A percentile compares a stretch with the other conserved stretches of the same genome.
Conservation (phyloP, 2,888 invertebrate species). For the Tachina lurida region DNA sequence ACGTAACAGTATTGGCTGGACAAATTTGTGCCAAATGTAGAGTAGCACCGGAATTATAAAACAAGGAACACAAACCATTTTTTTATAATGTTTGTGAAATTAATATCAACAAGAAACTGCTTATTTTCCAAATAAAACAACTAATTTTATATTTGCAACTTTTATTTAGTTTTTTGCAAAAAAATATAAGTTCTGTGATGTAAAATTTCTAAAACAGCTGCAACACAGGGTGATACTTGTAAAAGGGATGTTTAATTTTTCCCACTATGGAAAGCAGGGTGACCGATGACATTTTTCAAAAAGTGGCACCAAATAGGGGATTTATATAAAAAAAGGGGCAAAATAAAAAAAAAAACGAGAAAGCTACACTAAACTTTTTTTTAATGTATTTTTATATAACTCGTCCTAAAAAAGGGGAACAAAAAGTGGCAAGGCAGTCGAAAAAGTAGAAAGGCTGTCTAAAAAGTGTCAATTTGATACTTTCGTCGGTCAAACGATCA, state of each 20-base stretch:
- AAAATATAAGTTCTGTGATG: background rate
- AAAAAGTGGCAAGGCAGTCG: too few relatives aligned
- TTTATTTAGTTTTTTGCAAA: background rate
- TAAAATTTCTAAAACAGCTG: constrained; percentile 29
- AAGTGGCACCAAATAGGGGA: too few relatives aligned
- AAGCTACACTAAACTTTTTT: too few relatives aligned
- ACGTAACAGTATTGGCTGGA: constrained; percentile 91
- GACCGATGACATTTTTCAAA: too few relatives aligned
- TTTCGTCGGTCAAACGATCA: too few relatives aligned
- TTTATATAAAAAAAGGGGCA: too few relatives aligned
- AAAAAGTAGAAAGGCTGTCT: too few relatives aligned
- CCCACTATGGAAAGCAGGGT: background rate
- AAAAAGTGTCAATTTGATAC: too few relatives aligned
- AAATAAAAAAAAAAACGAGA: too few relatives aligned
- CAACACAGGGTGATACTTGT: background rate
- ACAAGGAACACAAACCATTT: constrained; percentile 93
- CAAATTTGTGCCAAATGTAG: constrained; percentile 92
- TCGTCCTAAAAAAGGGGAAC: too few relatives aligned
- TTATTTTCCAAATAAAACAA: background rate
- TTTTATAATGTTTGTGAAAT: constrained; percentile 28
- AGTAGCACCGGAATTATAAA: constrained; percentile 92
- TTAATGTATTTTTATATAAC: too few relatives aligned
- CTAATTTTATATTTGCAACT: too few relatives aligned
- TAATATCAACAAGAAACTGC: background rate
- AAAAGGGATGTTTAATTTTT: background rate